These are phyloP conservation scores for Engraulis encrasicolus DNA, from an alignment of 2,113 vertebrate species.

Conservation along the genomic window DNA sequence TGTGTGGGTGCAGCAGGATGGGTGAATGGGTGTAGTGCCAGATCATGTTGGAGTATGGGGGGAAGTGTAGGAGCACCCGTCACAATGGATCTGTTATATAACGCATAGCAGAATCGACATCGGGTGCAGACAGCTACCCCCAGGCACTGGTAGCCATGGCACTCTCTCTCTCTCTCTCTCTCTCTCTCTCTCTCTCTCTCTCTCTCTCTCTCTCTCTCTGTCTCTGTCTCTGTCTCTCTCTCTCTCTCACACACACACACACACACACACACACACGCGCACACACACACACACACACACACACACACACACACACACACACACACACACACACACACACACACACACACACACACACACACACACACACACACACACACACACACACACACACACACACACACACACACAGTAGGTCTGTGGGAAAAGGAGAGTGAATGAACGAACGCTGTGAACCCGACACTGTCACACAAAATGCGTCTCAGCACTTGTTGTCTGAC, in stretches of 20 bases:
- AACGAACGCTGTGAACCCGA: conserved; percentile 40
- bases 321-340: background rate
- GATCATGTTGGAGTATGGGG: conserved; percentile 28
- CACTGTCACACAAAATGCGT: conserved; percentile 23
- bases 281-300: background rate
- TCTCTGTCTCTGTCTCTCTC: no score
- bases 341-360: background rate
- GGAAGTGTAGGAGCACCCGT: conserved; percentile 24
- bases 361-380: background rate
- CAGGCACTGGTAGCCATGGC: conserved; percentile 23
- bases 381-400: background rate
- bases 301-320: background rate
- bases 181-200: no score
- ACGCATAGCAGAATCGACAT: background rate
- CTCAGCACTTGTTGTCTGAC: conserved; percentile 16
- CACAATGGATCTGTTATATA: conserved; percentile 44
- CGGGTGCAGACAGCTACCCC: conserved; percentile 29
- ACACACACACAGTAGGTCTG: background rate
- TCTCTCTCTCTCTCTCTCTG: no score
- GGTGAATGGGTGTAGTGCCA: conserved; percentile 22
- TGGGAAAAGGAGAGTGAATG: conserved; percentile 26
- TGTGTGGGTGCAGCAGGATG: background rate
- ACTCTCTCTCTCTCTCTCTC: no score
- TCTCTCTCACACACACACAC: no score
- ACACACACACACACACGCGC: background rate